Evolutionary conservation across 2,797 vertebrate species (phyloP), one percentile per base, ranked within the genome.

Genomic region (Orientallactaga sibirica): DNA sequence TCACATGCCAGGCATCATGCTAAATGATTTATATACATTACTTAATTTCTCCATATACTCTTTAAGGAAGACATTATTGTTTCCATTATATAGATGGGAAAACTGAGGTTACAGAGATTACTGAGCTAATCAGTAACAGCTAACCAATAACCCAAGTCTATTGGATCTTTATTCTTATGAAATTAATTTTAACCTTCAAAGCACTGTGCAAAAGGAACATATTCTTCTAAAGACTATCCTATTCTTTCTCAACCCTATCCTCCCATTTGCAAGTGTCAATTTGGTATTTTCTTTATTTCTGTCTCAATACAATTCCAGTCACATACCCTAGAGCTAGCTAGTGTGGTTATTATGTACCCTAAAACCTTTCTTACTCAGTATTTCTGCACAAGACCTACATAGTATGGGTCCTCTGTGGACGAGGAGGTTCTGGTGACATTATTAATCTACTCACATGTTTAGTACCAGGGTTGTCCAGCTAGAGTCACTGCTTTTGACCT

Each of bases 221-320:
- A 24, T 73, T 33, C 52, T 90, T 68, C 24, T 58, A 48, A 52
- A n/a, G 68, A 61, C 18, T 80, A 20, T 48, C 18, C 33, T 10
- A 7, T 1, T 33, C 37, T 29, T 76, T 81, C 77, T 92, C 16
- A 27, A 19, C 52, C 27, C 48, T n/a, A 71, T 43, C 91, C 20
- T n/a, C 7, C 48, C 43, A 80, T 43, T 68, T 78, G 37, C 14
- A 90, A 55, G 29, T 48, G 22, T 79, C 41, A 64, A 41, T 0
- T 0, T 68, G 25, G 37, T 41, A 77, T 90, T 68, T 83, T 92
- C 88, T 95, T n/a, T 67, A 62, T 81, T 95, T 87, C 86, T 94
- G 48, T 90, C 37, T 82, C 33, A 66, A 7, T 16, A n/a, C 22
- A 84, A 71, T 25, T 43, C 19, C 43, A 58, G 55, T 15, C 16